Evolutionary conservation across 2,888 invertebrate species (phyloP), one percentile per base, ranked within the genome.

Genomic region (Saturnia pavonia): DNA sequence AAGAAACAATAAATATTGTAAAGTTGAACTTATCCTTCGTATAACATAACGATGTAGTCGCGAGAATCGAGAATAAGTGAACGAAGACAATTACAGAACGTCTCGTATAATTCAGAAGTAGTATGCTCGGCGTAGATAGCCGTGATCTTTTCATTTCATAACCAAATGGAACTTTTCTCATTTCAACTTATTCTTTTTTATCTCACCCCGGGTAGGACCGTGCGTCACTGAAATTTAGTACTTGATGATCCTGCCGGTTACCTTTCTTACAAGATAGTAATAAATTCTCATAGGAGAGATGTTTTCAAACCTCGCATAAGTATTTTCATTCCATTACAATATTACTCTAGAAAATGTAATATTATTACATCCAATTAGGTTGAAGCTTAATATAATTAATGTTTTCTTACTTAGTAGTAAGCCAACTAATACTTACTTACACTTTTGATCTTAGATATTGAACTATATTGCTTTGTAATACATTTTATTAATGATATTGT

Each of bases 81-180:
- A 68, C 70, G 72, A 72, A 80, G 82, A 85, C 83, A 85, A 85
- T 85, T 82, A 80, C 73, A 74, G 76, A 74, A 81, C 80, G 78
- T 79, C 72, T 77, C 78, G 81, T 83, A 85, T 91, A 87, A 91
- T 85, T 91, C 88, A 87, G 85, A 87, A 88, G 89, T 86, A 88
- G 88, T 88, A 87, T 88, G 86, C 85, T 40, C 77, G 73, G 75
- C 76, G 74, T 76, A 89, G 91, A 90, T 91, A 91, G 87, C 86
- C 82, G 82, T 85, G 88, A 91, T 89, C 87, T 89, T 88, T 89
- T 87, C 88, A 88, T 91, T 91, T 89, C 89, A 90, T 90, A 90
- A 90, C 88, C 88, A 85, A 89, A 90, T 85, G 85, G 87, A 92
- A 91, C 88, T 92, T 92, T 91, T 91, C 90, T 89, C 91, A 90